Conservation (phyloP, 2,113 vertebrate genomes). For the Malurus cyaneus region DNA sequence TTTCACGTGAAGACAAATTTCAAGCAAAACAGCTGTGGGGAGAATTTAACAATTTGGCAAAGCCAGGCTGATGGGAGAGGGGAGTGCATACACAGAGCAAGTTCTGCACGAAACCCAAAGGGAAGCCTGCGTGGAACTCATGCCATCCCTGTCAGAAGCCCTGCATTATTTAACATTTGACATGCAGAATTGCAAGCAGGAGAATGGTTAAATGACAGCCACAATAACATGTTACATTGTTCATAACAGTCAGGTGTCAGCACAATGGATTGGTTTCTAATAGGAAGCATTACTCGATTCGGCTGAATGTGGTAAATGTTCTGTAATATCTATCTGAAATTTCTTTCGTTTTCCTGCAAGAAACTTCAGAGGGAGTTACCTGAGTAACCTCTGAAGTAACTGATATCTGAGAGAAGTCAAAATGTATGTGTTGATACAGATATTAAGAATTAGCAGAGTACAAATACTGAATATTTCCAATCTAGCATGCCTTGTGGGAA, state of each 20-base stretch:
- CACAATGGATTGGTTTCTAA: background rate
- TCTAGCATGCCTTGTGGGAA: conserved; percentile 6
- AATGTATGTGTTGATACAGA: conserved; percentile 7
- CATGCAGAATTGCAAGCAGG: background rate
- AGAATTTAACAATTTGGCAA: background rate
- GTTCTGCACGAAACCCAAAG: background rate
- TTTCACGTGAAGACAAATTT: background rate
- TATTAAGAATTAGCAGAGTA: conserved; percentile 25
- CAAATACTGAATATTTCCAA: background rate
- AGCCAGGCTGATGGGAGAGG: background rate
- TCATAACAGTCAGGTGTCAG: conserved; percentile 10
- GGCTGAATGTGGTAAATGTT: background rate
- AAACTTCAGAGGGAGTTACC: no score
- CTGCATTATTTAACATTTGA: background rate
- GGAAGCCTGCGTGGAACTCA: background rate
- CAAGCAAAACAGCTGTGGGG: background rate
- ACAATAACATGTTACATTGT: background rate
- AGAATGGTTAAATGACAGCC: background rate
- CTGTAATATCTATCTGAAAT: background rate
- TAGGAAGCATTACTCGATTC: background rate
- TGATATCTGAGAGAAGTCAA: conserved; percentile 31
- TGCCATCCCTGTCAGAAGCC: background rate
- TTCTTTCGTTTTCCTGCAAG: conserved; percentile 8
- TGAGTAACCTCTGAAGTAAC: no score
- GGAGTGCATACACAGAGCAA: background rate